Percentiles rank a stretch among this genome's conserved stretches.
These are phyloP conservation scores for Procambarus clarkii DNA, from an alignment of 1,140 invertebrate genomes.

Conservation along the genomic window DNA sequence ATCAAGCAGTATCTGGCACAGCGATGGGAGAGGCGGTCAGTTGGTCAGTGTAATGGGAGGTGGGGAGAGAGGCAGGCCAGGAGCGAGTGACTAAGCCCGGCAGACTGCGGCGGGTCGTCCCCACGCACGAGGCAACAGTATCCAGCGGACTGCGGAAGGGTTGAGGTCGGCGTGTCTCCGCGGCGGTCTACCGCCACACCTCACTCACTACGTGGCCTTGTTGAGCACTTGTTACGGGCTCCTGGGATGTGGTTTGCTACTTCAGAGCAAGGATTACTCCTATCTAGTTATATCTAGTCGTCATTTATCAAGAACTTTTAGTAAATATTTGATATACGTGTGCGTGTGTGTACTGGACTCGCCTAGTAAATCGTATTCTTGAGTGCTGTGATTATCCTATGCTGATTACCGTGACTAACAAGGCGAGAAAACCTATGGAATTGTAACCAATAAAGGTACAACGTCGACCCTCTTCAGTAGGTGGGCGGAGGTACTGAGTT, in stretches of 20 bases:
- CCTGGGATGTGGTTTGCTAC: background rate
- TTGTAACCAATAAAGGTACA: background rate
- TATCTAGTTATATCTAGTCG: background rate
- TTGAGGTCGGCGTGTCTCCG: background rate
- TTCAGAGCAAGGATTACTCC: background rate
- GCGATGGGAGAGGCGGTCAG: no score
- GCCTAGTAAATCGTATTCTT: no score
- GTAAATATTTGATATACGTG: background rate
- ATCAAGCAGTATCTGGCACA: background rate
- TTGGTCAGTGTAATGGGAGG: background rate
- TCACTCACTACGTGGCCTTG: background rate
- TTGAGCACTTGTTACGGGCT: background rate
- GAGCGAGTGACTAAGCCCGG: background rate
- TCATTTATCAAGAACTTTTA: background rate
- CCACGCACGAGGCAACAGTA: conserved; percentile 8
- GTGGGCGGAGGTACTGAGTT: background rate
- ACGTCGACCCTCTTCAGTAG: background rate
- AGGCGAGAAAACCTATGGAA: no score
- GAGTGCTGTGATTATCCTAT: no score
- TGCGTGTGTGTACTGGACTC: background rate
- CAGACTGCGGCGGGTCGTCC: background rate
- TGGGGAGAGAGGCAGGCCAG: background rate
- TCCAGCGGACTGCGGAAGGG: conserved; percentile 10
- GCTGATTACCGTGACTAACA: no score
- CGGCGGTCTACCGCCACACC: background rate